Percentiles rank a stretch among this genome's conserved stretches.
phyloP scores from a whole-genome alignment of 2,888 invertebrate genomes.

The Tuberolachnus salignus region DNA sequence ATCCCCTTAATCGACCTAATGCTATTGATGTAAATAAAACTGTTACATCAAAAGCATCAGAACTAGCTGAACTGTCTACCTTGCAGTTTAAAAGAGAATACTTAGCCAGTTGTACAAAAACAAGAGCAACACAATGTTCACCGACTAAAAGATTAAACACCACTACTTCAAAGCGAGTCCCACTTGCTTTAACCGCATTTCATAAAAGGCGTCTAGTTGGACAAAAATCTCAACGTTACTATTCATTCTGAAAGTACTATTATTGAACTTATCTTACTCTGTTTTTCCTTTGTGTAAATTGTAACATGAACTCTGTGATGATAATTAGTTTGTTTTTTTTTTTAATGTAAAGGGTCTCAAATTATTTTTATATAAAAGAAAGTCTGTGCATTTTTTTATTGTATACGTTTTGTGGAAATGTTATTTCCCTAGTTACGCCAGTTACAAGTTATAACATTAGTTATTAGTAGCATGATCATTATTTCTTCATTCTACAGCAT shows the following conservation, averaged over 20 bases:
- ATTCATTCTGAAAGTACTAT: slow-evolving; percentile 47
- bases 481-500: slow-evolving; percentile 34
- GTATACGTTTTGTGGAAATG: slow-evolving; percentile 33
- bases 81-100: slow-evolving; percentile 48
- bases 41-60: slow-evolving; percentile 30
- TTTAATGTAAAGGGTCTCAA: slow-evolving; percentile 41
- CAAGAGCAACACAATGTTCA: slow-evolving; percentile 33
- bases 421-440: slow-evolving; percentile 32
- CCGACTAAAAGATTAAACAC: not conserved
- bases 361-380: slow-evolving; percentile 38
- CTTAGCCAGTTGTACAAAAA: slow-evolving; percentile 36
- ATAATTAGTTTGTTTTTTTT: slow-evolving; percentile 46
- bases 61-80: slow-evolving; percentile 24
- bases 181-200: slow-evolving; percentile 20
- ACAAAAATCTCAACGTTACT: slow-evolving; percentile 38
- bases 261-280: slow-evolving; percentile 22
- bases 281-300: slow-evolving; percentile 32
- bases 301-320: slow-evolving; percentile 51
- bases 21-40: slow-evolving; percentile 43
- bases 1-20: slow-evolving; percentile 38
- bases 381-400: slow-evolving; percentile 50
- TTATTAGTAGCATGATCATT: slow-evolving; percentile 34
- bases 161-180: not conserved
- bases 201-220: slow-evolving; percentile 48
- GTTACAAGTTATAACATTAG: slow-evolving; percentile 23